phyloP scores from a whole-genome alignment of 2,888 invertebrate genomes.

The Limnephilus rhombicus region DNA sequence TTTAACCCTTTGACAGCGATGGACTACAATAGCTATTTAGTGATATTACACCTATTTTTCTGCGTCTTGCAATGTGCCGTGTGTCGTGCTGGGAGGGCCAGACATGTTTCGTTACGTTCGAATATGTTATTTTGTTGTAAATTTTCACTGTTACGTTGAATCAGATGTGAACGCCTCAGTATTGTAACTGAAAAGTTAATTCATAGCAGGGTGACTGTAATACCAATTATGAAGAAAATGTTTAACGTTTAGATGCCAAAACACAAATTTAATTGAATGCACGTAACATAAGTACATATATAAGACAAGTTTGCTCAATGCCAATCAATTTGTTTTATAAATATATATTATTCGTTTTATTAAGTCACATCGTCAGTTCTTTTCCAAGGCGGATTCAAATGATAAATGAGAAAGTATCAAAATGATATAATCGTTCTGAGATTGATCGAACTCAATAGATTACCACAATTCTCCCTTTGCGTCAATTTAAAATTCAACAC shows the following conservation, averaged over 20 bases:
- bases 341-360: background rate
- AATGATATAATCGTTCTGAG: background rate
- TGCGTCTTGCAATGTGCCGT: background rate
- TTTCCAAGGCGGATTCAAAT: background rate
- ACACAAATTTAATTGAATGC: too few species aligned
- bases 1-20: background rate
- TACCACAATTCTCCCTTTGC: background rate
- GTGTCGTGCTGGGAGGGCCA: background rate
- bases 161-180: too few species aligned
- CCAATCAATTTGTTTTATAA: background rate
- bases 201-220: too few species aligned
- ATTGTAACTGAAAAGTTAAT: too few species aligned
- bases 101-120: too few species aligned
- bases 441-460: background rate
- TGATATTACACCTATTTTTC: background rate
- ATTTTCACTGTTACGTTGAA: too few species aligned
- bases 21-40: background rate
- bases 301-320: too few species aligned
- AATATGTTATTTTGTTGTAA: too few species aligned
- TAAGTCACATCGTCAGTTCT: background rate
- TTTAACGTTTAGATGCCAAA: too few species aligned
- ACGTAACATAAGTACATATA: too few species aligned
- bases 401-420: background rate
- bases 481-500: background rate
- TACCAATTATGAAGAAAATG: too few species aligned